Evolutionary conservation across 2,888 invertebrate species (phyloP), one percentile per base, ranked within the genome.

Genomic region (Thyatira batis): DNA sequence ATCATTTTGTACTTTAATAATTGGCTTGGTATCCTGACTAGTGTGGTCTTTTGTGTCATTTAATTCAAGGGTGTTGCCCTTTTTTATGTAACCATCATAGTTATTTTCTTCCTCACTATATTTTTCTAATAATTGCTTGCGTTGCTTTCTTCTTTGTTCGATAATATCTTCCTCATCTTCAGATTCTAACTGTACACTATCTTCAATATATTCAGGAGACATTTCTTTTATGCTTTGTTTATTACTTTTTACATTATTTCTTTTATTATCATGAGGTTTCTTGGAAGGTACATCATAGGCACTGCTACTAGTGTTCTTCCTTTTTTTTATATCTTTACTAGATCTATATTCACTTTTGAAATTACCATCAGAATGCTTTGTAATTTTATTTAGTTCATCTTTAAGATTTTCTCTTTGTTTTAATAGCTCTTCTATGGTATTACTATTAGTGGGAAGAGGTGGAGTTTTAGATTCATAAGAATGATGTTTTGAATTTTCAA

Each of bases 91-190:
- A 49, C 58, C 50, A 28, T 62, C 61, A 53, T 54, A 53, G 49
- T 58, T 57, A 60, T 68, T 61, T 39, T 69, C 63, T 39, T 57
- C 48, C 11, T 50, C 57, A 54, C 69, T 80, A 8, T 85, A 72
- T 68, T 89, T 86, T 66, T 96, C 96, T 53, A 98, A 79, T 17
- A 99, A 90, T 82, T 97, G 96, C 84, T 98, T 97, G 33, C 98
- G 93, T 76, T 97, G 95, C 80, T 96, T 96, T 71, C 98, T 93
- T 71, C 97, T 93, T 82, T 94, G 94, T 84, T 98, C 97, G 82
- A 99, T 99, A 65, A 98, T 97, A 62, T 94, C 95, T 85, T 98
- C 98, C 83, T 98, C 98, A 70, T 97, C 97, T 75, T 98, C 95
- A 54, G 95, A 94, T 57, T 97, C 94, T 69, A 95, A 92, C 56